Evolutionary conservation across 2,113 vertebrate species (phyloP), one percentile per base, ranked within the genome.

Genomic region (Albula goreensis): DNA sequence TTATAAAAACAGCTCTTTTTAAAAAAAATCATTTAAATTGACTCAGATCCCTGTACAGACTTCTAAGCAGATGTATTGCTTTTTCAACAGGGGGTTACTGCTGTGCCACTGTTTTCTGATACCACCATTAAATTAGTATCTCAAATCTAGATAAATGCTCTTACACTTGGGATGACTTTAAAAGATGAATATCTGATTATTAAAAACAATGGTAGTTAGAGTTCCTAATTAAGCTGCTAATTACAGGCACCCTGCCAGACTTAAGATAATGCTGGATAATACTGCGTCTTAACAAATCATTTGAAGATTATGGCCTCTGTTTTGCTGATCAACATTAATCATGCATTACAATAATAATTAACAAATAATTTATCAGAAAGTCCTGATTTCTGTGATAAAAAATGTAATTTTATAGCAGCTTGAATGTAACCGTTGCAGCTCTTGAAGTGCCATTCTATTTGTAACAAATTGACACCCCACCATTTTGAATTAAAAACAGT

Each of bases 171-270:
- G n/a, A n/a, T n/a, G n/a, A n/a, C n/a, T n/a, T n/a, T n/a, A n/a
- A n/a, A n/a, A n/a, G n/a, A n/a, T 41, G 31, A 89, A 85, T 89
- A 93, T 92, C 89, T 91, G 90, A 92, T 93, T n/a, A n/a, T n/a
- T n/a, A n/a, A n/a, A 93, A 93, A 94, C 90, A 93, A 92, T 88
- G 80, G 85, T 91, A 93, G 94, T 94, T 90, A 91, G 79, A 41
- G 81, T 83, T 86, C 66, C 86, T 89, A 90, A 93, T 91, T 88
- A 94, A 91, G 91, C 84, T 81, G 87, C 89, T 92, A 93, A 94
- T 93, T 92, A 91, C 70, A 87, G 86, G 74, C 83, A 90, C 89
- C 89, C 88, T 87, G 84, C 85, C 85, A 74, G 87, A 60, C 83
- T 89, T 78, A 82, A 87, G 87, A 89, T 87, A 86, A 88, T 85